phyloP scores from a whole-genome alignment of 2,797 vertebrate genomes.

The Miichthys miiuy region DNA sequence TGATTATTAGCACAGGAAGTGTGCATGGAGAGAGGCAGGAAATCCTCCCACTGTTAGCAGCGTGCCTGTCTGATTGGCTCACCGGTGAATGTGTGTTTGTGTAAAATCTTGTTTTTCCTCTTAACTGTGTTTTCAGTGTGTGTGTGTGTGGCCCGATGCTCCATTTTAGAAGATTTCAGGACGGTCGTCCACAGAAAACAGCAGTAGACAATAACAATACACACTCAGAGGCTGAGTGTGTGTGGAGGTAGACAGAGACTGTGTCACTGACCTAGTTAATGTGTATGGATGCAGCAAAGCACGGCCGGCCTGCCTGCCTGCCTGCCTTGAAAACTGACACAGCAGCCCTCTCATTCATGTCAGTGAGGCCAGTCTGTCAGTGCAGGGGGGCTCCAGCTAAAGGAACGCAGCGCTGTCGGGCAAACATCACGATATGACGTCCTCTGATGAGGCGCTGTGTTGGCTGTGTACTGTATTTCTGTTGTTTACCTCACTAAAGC shows the following conservation, averaged over 20 bases:
- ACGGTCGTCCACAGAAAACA: constrained; percentile 34
- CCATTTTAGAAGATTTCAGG: constrained; percentile 6
- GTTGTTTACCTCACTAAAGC: background rate
- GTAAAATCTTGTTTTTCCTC: background rate
- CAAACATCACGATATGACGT: background rate
- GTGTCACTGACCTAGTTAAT: constrained; percentile 45
- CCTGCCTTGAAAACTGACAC: background rate
- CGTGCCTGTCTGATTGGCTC: constrained; percentile 57
- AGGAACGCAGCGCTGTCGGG: background rate
- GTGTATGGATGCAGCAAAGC: constrained; percentile 14
- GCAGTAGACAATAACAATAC: constrained; percentile 9
- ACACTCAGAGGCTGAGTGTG: constrained; percentile 18
- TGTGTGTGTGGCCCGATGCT: constrained; percentile 11
- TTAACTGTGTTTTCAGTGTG: constrained; percentile 3
- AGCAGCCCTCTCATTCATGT: background rate
- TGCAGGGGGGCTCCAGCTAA: background rate
- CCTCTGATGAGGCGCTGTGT: background rate
- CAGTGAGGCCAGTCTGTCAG: background rate
- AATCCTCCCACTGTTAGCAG: constrained; percentile 88
- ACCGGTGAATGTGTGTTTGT: constrained; percentile 1
- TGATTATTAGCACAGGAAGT: constrained; percentile 92
- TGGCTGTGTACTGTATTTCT: background rate
- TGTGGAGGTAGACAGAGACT: background rate
- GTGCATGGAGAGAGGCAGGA: constrained; percentile 84
- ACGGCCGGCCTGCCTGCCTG: background rate